These are phyloP conservation scores for Drosophila macrothrix DNA, from an alignment of 2,888 invertebrate genomes.

Conservation along the genomic window DNA sequence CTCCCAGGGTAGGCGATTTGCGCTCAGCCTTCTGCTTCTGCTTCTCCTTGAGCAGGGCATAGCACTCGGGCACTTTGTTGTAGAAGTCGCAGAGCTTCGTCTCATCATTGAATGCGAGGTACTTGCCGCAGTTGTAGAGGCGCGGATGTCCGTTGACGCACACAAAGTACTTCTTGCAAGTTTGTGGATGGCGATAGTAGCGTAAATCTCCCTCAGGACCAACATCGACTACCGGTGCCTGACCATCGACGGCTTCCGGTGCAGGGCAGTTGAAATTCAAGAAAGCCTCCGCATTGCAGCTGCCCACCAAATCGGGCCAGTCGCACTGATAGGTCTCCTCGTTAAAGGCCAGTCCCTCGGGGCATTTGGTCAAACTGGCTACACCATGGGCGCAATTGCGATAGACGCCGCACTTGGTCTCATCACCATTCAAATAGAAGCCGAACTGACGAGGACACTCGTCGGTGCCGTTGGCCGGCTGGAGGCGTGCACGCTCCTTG, in stretches of 20 bases:
- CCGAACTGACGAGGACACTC: conserved; percentile 88
- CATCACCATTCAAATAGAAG: conserved; percentile 90
- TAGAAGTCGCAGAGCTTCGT: conserved; percentile 89
- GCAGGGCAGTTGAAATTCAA: conserved; percentile 91
- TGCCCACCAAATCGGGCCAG: conserved; percentile 93
- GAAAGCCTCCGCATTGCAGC: conserved; percentile 91
- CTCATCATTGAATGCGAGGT: conserved; percentile 91
- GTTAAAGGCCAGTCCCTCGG: conserved; percentile 93
- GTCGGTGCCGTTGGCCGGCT: conserved; percentile 87
- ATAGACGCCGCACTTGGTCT: conserved; percentile 90
- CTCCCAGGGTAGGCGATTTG: conserved; percentile 28
- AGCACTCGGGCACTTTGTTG: conserved; percentile 82
- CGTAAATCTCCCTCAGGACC: conserved; percentile 82
- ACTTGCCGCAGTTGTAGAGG: conserved; percentile 91
- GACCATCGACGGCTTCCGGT: conserved; percentile 63
- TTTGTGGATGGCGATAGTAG: conserved; percentile 86
- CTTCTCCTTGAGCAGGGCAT: conserved; percentile 80
- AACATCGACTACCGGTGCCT: conserved; percentile 82
- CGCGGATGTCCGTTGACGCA: conserved; percentile 92
- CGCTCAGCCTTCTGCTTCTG: conserved; percentile 64
- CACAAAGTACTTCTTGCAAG: conserved; percentile 92
- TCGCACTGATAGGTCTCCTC: conserved; percentile 91
- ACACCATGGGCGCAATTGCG: conserved; percentile 93
- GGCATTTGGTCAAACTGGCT: conserved; percentile 90
- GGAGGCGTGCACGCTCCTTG: conserved; percentile 89